phyloP scores from a whole-genome alignment of 2,797 vertebrate species.

The Thripadectes ignobilis region DNA sequence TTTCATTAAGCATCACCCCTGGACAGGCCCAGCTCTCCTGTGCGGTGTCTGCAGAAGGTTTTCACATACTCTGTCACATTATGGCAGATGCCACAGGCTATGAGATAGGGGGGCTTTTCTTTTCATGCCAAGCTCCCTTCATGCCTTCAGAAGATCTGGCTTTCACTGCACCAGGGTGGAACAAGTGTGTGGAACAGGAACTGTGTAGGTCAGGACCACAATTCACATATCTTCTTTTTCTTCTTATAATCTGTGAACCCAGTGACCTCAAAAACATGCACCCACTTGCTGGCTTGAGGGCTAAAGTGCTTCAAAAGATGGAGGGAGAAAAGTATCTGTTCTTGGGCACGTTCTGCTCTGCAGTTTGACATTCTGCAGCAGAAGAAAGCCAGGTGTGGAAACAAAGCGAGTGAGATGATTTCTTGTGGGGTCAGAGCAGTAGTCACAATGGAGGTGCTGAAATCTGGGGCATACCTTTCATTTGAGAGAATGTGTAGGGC shows the following conservation, averaged over 20 bases:
- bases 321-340: background rate
- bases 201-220: background rate
- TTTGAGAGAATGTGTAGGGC: constrained; percentile 3
- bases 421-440: background rate
- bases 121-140: background rate
- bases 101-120: background rate
- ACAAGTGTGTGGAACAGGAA: background rate
- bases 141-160: background rate
- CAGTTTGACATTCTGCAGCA: background rate
- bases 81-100: background rate
- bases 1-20: background rate
- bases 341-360: background rate
- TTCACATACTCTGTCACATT: background rate
- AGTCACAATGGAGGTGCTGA: constrained; percentile 16
- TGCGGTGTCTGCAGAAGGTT: background rate
- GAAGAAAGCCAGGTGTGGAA: constrained; percentile 54
- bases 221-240: background rate
- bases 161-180: background rate
- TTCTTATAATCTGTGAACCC: background rate
- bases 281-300: background rate
- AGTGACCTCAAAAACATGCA: background rate
- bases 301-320: background rate
- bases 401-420: background rate
- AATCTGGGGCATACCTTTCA: constrained; percentile 10
- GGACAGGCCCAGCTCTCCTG: background rate